Evolutionary conservation across 1,140 invertebrate genomes (phyloP), one percentile per base, ranked within the genome.

Genomic region (Euwallacea similis): DNA sequence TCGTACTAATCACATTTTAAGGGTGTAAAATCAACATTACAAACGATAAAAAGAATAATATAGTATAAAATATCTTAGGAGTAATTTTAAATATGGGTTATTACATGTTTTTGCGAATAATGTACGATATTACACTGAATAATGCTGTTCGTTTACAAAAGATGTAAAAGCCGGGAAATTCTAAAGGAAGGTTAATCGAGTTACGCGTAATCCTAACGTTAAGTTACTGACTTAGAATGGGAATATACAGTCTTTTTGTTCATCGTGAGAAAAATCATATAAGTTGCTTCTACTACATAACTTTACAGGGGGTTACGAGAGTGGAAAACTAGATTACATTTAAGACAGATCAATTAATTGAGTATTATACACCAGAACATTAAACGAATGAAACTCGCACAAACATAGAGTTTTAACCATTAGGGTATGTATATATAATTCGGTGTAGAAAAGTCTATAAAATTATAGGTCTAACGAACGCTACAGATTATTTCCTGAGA

Each of bases 161-260:
- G 21, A 33, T 33, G 21, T 33, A 33, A 33, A 33, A 33, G 21
- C 21, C 21, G 21, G 21, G 4, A 33, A 33, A 33, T 33, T 33
- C 21, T 33, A 33, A 33, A 33, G 21, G 21, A 33, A 33, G 21
- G 21, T 33, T 33, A 33, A 33, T 33, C 4, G 21, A 50, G 46
- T 50, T 50, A 11, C 46, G 46, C 13, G 9, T 42, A 61, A 9
- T 43, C 15, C 59, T 61, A 61, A 61, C 41, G 21, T 61, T 58
- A 59, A 58, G 43, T 55, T 43, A 41, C 50, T 70, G 68, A 70
- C 68, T 63, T 70, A 70, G 68, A 70, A 70, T 63, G 59, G 59
- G 60, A 63, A 54, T 63, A 70, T 63, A 70, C 68, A 63, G 59
- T 70, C 68, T 70, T 70, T 60, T 61, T 55, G 41, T 58, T 67